Base-by-base conservation (phyloP, 2,113 vertebrate species). In the Paramisgurnus dabryanus region DNA sequence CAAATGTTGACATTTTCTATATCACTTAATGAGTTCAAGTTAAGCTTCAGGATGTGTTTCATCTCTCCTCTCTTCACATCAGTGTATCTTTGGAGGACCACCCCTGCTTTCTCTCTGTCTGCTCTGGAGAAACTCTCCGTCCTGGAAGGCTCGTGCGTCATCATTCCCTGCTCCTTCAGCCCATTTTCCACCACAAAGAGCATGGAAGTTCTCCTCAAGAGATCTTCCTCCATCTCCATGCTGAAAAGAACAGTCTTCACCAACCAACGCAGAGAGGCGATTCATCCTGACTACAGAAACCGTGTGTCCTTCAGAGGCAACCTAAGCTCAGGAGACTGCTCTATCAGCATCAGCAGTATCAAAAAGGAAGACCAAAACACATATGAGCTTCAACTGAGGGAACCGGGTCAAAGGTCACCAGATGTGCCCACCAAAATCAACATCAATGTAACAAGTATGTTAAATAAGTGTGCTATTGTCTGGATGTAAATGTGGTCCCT, bases 91-190 rank as follows among this genome's bases (percentile, higher is more conserved):
- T 87, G 82, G 81, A 84, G 17, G 58, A 84, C 4, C 2, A 76
- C 82, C 27, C 82, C 73, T 43, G 49, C 86, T 2, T 18, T 67
- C 0, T 81, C 88, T 5, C 87, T 87, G 53, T 86, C 86, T 0
- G 84, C 87, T 61, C 93, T 92, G 0, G 88, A 80, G 5, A 80
- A 34, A 2, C 88, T 94, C 67, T 79, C 71, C 4, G 92, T 89
- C 0, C 57, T 92, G 53, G 81, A 72, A 45, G 93, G 92, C 69
- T 93, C 93, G 13, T 95, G 94, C 5, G 89, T 91, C 58, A 79
- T 94, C 82, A 87, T 95, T 41, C 92, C 93, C 58, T 95, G 94
- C 89, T 91, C 91, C 5, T 93, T 92, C 86, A 82, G 83, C 0
- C 76, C 5, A 1, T 50, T 78, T 53, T 6, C 82, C 86, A 61